Base-by-base conservation (phyloP, 2,888 invertebrate genomes). In the Noctua janthina region DNA sequence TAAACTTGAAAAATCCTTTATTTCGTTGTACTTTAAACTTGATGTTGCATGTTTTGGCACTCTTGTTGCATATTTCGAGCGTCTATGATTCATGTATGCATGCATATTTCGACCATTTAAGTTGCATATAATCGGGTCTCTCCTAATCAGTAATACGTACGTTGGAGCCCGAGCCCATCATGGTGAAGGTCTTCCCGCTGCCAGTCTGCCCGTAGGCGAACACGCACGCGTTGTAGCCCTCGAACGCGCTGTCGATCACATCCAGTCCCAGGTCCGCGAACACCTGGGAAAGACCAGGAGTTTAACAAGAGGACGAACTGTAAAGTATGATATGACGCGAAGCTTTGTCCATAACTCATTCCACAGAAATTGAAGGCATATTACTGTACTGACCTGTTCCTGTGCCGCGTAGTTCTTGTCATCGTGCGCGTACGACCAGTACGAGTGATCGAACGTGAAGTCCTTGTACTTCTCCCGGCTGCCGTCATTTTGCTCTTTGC, bases 141-240 rank as follows among this genome's bases (percentile, higher is more conserved):
- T 59, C n/a, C 0, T 29, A n/a, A n/a, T 72, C 13, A 62, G 11
- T 11, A n/a, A 83, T 74, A 80, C 83, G 5, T 95, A 98, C 98
- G 89, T 97, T 96, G 15, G 98, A 97, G 10, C 99, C 99, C 13
- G 98, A 97, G 8, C 99, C 99, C 99, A 99, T 99, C 99, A 99
- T 99, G 59, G 99, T 99, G 94, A 98, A 99, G 0, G 99, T 99
- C 96, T 99, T 99, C 77, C 99, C 99, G 94, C 98, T 98, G 87
- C 99, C 99, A 6, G 99, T 99, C 97, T 99, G 99, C 39, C 99
- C 99, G 94, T 99, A 99, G 68, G 99, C 99, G 96, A 99, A 99
- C 79, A 99, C 98, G 93, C 99, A 99, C 81, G 99, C 99, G 95
- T 99, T 99, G 97, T 99, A 99, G 59, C 98, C 98, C 92, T 98